Evolutionary conservation across 2,797 vertebrate genomes (phyloP), one percentile per base, ranked within the genome.

Genomic region (Sphaeramia orbicularis): DNA sequence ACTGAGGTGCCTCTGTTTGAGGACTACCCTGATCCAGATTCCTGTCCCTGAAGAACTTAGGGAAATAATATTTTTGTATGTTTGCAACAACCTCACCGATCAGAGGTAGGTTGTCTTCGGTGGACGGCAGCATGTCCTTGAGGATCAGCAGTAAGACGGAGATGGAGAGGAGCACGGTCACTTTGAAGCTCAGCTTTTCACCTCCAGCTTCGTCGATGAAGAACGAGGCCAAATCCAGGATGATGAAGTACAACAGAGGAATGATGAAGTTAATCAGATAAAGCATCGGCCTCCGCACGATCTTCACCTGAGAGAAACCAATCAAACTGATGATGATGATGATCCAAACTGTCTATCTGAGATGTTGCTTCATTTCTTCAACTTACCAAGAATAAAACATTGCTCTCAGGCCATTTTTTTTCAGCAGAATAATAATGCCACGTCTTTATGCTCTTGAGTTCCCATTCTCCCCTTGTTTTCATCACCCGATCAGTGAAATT

Each of bases 131-230:
- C 53, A 93, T 93, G 65, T 96, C 94, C 60, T 93, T 88, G 0
- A 96, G 93, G 4, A 96, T 93, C 37, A 95, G 89, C 52, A 95
- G 90, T 13, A 96, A 59, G 71, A 96, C 92, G 12, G 95, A 95
- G 73, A 93, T 92, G 75, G 94, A 94, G 0, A 96, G 88, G 15
- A 95, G 89, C 2, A 96, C 50, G 1, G 95, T 95, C 0, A 96
- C 85, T 79, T 96, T 96, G 78, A 96, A 95, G 71, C 65, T 74
- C 58, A 95, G 80, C 59, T 95, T 96, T 21, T 96, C 94, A 1
- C 90, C 91, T 0, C 87, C 76, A 21, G 80, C 64, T 52, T 87
- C 92, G n/a, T 68, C 72, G 57, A 95, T 89, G 9, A 93, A 94
- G 71, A 95, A 69, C 12, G 95, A 92, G 0, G 89, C 90, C 83